Conservation (phyloP, 2,797 vertebrate species). For the Poecilia gillii region DNA sequence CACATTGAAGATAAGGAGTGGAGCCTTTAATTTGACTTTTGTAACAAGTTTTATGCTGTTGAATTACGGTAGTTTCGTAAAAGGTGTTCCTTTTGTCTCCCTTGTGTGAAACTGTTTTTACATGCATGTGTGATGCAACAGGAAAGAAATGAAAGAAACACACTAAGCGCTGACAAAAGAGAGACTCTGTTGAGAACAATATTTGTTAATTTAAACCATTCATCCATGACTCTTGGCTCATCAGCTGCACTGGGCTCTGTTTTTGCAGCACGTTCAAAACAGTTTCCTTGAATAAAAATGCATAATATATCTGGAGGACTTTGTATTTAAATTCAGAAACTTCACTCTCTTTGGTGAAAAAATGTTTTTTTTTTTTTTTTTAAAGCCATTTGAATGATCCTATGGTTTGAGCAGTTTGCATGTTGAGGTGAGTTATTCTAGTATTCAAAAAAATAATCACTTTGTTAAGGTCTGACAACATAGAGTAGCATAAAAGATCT, state of each 20-base stretch:
- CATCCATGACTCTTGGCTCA: constrained; percentile 15
- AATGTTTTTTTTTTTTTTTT: too few species aligned
- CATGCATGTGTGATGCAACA: constrained; percentile 6
- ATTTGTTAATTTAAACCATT: constrained; percentile 32
- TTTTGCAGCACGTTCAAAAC: not conserved
- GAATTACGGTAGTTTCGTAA: constrained; percentile 50
- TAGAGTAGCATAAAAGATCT: not conserved
- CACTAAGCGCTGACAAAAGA: constrained; percentile 30
- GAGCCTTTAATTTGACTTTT: constrained; percentile 76
- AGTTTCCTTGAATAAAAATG: constrained; percentile 1
- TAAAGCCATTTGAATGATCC: not conserved
- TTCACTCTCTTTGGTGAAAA: not conserved
- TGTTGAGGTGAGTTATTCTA: not conserved
- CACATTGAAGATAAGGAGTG: constrained; percentile 68
- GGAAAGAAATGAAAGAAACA: constrained; percentile 33
- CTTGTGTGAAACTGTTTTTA: constrained; percentile 42
- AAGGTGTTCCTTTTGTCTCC: constrained; percentile 44
- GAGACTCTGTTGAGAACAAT: constrained; percentile 27
- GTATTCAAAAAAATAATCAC: not conserved
- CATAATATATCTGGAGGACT: not conserved
- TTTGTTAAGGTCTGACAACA: not conserved
- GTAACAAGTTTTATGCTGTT: constrained; percentile 57
- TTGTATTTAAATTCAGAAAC: not conserved
- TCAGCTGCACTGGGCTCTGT: not conserved
- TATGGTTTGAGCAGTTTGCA: not conserved